Evolutionary conservation across 2,797 vertebrate species (phyloP).

Genomic region (Aeoliscus strigatus): DNA sequence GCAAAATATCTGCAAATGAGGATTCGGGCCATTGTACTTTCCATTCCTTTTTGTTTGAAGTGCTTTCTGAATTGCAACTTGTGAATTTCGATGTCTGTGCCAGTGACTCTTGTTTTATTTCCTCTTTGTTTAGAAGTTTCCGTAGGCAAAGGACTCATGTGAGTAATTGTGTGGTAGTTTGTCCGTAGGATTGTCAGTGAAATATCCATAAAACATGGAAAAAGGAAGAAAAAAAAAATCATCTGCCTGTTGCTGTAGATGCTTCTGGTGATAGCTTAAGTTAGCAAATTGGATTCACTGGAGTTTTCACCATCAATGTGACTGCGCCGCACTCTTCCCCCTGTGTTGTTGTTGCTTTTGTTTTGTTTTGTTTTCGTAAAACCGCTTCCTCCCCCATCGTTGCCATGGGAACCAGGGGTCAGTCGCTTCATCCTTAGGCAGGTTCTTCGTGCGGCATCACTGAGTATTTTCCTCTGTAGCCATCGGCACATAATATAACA

Average conservation of each 20-base stretch:
- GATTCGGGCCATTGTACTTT: slow-evolving; percentile 11
- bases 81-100: slow-evolving; percentile 46
- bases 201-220: slow-evolving; percentile 11
- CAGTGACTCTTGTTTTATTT: slow-evolving; percentile 26
- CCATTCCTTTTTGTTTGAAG: slow-evolving; percentile 12
- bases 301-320: too few relatives aligned
- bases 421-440: too few relatives aligned
- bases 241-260: slow-evolving; percentile 12
- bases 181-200: slow-evolving; percentile 23
- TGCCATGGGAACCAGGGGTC: neutral
- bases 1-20: slow-evolving; percentile 16
- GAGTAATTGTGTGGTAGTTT: slow-evolving; percentile 29
- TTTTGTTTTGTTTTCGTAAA: neutral
- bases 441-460: too few relatives aligned
- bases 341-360: neutral
- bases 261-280: slow-evolving; percentile 12
- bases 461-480: slow-evolving; percentile 47
- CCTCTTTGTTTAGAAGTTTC: too few relatives aligned
- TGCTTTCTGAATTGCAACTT: slow-evolving; percentile 38
- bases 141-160: slow-evolving; percentile 28
- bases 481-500: slow-evolving; percentile 56
- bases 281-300: neutral
- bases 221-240: slow-evolving; percentile 6
- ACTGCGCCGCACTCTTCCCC: too few relatives aligned
- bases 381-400: neutral